Evolutionary conservation across 2,113 vertebrate genomes (phyloP).

Genomic region (Corythoichthys intestinalis): DNA sequence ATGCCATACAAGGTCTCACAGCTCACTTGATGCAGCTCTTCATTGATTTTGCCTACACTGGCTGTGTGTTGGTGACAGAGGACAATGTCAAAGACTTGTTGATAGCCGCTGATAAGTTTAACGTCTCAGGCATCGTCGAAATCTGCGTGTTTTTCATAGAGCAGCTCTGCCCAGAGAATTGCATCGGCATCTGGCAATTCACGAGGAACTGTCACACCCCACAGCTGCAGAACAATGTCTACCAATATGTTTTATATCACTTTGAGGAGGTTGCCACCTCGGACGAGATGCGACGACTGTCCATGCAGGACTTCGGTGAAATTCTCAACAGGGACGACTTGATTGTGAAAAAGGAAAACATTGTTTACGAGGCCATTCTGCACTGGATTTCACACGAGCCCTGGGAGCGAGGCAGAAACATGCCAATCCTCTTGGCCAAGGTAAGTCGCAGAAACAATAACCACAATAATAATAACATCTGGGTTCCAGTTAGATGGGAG

Average conservation of each 20-base stretch:
- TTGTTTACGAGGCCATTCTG: conserved; percentile 24
- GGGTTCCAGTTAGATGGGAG: background rate
- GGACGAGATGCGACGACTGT: conserved; percentile 75
- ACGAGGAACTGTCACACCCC: conserved; percentile 44
- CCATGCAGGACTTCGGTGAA: conserved; percentile 62
- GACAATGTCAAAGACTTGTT: conserved; percentile 75
- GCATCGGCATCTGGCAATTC: conserved; percentile 67
- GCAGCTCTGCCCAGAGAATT: conserved; percentile 74
- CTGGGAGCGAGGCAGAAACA: conserved; percentile 9
- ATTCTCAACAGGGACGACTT: conserved; percentile 66
- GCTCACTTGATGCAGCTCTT: conserved; percentile 30
- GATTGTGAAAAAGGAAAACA: conserved; percentile 22
- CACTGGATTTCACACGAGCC: conserved; percentile 30
- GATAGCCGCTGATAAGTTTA: conserved; percentile 73
- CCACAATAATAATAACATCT: background rate
- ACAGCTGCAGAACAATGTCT: conserved; percentile 69
- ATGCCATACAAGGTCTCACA: conserved; percentile 16
- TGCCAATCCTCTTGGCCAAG: background rate
- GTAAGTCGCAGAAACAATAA: background rate
- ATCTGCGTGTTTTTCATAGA: conserved; percentile 71
- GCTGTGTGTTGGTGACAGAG: conserved; percentile 49
- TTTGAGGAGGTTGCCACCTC: conserved; percentile 70
- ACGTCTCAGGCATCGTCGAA: conserved; percentile 67
- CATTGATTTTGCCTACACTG: conserved; percentile 46
- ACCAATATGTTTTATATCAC: conserved; percentile 72